Base-by-base conservation (phyloP, 2,113 vertebrate species). In the Phodopus roborovskii region DNA sequence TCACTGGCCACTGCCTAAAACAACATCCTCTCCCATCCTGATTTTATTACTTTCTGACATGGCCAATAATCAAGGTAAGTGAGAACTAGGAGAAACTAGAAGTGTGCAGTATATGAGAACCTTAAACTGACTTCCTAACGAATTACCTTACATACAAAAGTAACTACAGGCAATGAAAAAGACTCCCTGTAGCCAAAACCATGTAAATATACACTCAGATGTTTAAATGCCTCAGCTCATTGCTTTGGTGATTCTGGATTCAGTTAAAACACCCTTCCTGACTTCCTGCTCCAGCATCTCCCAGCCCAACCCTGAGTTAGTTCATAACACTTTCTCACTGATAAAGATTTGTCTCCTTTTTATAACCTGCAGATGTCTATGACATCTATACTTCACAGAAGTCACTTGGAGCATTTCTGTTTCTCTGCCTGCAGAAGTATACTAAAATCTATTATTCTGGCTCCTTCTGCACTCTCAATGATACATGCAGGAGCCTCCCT, bases 401-500 rank as follows among this genome's bases (percentile, higher is more conserved):
- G 20, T 84, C 24, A 81, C 39, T 11, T 17, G 74, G 8, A 92
- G 15, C 36, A 56, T 71, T 92, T 92, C 58, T 93, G 81, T 64
- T 92, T 95, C 60, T 89, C 95, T 92, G 88, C 42, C 50, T 95
- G 6, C 68, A 68, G 3, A 81, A 85, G 28, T 13, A 36, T 50
- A 88, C 70, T 64, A 82, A 77, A 86, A 70, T 26, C 48, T 53
- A 71, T 74, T 74, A 45, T 45, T 74, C 60, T 45, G 5, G 60
- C 33, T 62, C 73, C 56, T 84, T 84, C 50, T 53, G 50, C 33
- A 64, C 6, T 17, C 70, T 93, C 50, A 91, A 88, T 30, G 17
- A 88, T 56, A 85, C 3, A 56, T 15, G 84, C 42, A 71, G 64
- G 91, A 73, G 20, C 45, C 28, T 64, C 39, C 30, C 48, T 19